phyloP scores from a whole-genome alignment of 2,113 vertebrate species.

The Mugil cephalus region DNA sequence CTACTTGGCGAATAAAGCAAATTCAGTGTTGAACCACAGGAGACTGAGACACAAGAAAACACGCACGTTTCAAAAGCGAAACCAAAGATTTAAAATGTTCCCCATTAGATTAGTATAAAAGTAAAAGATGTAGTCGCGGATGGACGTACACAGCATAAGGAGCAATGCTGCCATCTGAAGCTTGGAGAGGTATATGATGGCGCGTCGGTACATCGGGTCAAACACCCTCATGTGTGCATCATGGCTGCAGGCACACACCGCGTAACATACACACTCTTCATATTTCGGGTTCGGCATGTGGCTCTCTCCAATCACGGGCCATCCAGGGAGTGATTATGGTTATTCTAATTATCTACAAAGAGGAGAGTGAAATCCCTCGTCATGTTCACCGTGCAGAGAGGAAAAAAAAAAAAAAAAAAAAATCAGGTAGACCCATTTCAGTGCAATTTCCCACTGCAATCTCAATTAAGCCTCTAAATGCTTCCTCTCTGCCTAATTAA shows the following conservation, averaged over 20 bases:
- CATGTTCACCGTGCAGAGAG: constrained; percentile 77
- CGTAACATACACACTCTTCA: constrained; percentile 56
- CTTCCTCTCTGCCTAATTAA: constrained; percentile 97
- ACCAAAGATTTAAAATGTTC: no score
- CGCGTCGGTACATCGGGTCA: constrained; percentile 5
- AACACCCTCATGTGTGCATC: constrained; percentile 14
- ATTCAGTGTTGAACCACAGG: no score
- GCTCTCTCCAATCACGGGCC: constrained; percentile 80
- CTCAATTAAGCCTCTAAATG: constrained; percentile 96
- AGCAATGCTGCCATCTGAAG: constrained; percentile 62
- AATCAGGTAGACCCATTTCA: constrained; percentile 83
- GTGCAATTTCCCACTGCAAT: constrained; percentile 93
- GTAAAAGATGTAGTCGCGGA: not conserved
- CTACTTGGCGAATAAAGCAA: no score
- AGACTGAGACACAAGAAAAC: not conserved
- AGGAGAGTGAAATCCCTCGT: constrained; percentile 80
- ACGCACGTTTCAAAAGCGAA: no score
- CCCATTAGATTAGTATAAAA: not conserved
- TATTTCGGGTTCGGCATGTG: constrained; percentile 62
- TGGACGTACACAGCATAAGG: constrained; percentile 5
- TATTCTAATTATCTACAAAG: constrained; percentile 86
- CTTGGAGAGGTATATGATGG: not conserved
- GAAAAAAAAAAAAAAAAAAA: constrained; percentile 33
- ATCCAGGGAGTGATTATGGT: constrained; percentile 82
- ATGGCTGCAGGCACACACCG: constrained; percentile 23